Evolutionary conservation across 2,797 vertebrate genomes (phyloP).

Genomic region (Onychomys arenicola): DNA sequence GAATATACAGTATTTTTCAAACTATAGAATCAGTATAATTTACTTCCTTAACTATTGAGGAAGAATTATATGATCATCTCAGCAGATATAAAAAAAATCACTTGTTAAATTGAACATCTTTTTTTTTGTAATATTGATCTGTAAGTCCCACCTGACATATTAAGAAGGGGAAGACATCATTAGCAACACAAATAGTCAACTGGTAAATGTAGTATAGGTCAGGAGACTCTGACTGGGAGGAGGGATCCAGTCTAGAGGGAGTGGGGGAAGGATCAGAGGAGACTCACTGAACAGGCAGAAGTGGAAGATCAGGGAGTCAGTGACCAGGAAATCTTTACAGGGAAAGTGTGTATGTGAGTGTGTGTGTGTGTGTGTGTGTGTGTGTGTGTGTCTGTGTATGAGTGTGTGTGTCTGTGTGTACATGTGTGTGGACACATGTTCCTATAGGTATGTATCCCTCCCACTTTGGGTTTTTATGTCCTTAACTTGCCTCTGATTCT

Average conservation of each 20-base stretch:
- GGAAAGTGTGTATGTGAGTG: neutral
- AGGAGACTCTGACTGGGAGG: too few relatives aligned
- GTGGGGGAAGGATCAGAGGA: neutral
- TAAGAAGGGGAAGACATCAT: neutral
- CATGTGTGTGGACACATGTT: neutral
- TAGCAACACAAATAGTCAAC: neutral
- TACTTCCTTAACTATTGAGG: neutral
- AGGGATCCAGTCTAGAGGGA: neutral
- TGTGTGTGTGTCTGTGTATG: too few relatives aligned
- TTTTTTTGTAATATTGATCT: neutral
- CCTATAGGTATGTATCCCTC: neutral
- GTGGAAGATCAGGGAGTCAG: too few relatives aligned
- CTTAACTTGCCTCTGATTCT: neutral
- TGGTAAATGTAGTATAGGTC: neutral
- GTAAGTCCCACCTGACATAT: neutral
- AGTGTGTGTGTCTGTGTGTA: too few relatives aligned
- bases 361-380: too few relatives aligned
- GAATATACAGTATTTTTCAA: neutral
- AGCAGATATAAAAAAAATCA: neutral
- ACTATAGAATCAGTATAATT: constrained; percentile 22
- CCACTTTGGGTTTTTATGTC: neutral
- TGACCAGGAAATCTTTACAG: neutral
- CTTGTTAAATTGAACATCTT: neutral
- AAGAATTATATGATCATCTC: neutral
- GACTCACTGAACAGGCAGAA: neutral